Evolutionary conservation across 2,797 vertebrate species (phyloP).

Genomic region (Lacerta agilis): DNA sequence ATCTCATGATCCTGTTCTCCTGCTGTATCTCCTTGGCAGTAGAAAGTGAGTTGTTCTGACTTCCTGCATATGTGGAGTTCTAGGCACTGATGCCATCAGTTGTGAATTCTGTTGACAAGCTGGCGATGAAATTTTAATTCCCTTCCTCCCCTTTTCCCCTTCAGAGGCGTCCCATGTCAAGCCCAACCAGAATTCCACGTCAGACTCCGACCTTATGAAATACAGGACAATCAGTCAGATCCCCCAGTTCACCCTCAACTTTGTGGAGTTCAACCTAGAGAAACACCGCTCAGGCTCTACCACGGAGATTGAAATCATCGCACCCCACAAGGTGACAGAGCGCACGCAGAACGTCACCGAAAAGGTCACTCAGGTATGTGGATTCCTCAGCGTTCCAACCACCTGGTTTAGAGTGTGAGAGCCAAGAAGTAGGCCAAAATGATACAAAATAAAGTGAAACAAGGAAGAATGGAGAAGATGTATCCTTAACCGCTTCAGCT

Average conservation of each 20-base stretch:
- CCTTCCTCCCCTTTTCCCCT: background rate
- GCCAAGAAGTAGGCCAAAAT: background rate
- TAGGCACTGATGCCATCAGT: background rate
- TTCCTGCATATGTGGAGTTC: background rate
- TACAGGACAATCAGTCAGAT: slow-evolving; percentile 89
- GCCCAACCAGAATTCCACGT: slow-evolving; percentile 87
- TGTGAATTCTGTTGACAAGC: background rate
- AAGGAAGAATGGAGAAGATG: background rate
- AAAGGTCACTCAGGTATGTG: slow-evolving; percentile 94
- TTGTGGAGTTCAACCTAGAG: slow-evolving; percentile 89
- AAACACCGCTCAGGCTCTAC: slow-evolving; percentile 90
- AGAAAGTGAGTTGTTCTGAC: background rate
- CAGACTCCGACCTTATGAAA: slow-evolving; percentile 90
- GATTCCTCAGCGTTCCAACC: accelerated
- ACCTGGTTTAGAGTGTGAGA: background rate
- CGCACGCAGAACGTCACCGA: slow-evolving; percentile 97
- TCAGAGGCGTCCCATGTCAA: slow-evolving; percentile 82
- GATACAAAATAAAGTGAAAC: background rate
- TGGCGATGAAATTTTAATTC: slow-evolving; percentile 28
- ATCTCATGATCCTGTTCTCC: background rate
- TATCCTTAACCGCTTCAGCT: background rate
- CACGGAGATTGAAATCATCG: slow-evolving; percentile 95
- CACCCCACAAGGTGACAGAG: slow-evolving; percentile 95
- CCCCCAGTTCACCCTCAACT: slow-evolving; percentile 94
- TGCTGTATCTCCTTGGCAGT: background rate